phyloP scores from a whole-genome alignment of 2,797 vertebrate species.

The Danio jaintianensis region DNA sequence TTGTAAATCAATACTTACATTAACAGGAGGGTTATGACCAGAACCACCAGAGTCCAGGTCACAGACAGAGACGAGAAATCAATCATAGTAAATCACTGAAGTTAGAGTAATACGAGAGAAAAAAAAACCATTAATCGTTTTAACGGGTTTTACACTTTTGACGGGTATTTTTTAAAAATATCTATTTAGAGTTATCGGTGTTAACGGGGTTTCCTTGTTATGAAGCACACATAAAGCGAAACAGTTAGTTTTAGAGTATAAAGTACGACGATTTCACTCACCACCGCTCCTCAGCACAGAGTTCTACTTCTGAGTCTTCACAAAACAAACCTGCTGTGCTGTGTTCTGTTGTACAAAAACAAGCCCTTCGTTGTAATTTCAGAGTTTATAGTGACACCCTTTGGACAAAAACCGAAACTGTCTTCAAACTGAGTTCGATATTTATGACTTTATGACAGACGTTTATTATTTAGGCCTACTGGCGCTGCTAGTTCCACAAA shows the following conservation, averaged over 20 bases:
- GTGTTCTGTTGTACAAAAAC: background rate
- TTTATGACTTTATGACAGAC: background rate
- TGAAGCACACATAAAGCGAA: background rate
- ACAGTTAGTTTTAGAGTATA: background rate
- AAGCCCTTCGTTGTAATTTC: background rate
- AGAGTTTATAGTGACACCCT: background rate
- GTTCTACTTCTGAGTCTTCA: too few relatives aligned
- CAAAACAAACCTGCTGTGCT: background rate
- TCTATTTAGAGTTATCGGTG: background rate
- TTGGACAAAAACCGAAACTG: background rate
- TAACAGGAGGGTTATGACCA: constrained; percentile 64
- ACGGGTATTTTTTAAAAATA: background rate
- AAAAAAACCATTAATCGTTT: background rate
- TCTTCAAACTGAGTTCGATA: too few relatives aligned
- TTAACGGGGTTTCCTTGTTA: background rate
- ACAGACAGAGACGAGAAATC: constrained; percentile 54
- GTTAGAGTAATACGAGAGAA: background rate
- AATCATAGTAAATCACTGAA: constrained; percentile 12
- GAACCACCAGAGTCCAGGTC: constrained; percentile 73
- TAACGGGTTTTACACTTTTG: background rate
- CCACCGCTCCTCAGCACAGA: too few relatives aligned
- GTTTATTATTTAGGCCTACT: too few relatives aligned
- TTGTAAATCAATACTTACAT: constrained; percentile 66
- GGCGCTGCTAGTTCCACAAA: background rate
- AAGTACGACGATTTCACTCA: background rate